Evolutionary conservation across 2,888 invertebrate species (phyloP).

Genomic region (Temnothorax ravouxi): DNA sequence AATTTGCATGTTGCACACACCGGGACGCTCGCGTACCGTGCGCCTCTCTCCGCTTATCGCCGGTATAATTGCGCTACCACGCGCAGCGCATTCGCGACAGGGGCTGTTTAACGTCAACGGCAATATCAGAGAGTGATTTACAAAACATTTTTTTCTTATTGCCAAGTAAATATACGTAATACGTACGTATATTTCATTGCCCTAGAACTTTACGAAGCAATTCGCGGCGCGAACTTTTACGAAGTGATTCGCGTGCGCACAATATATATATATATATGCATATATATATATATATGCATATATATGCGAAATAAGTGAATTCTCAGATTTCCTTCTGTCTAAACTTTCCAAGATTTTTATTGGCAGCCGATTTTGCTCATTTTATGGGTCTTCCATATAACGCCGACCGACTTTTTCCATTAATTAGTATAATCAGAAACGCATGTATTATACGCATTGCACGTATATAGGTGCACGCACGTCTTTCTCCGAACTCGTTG

Average conservation of each 20-base stretch:
- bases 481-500: not conserved
- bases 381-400: not conserved
- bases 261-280: not conserved
- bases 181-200: not conserved
- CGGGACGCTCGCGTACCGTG: conserved; percentile 9
- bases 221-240: not conserved
- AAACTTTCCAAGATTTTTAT: not conserved
- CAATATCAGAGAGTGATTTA: conserved; percentile 28
- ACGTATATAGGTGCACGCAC: not conserved
- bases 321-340: not conserved
- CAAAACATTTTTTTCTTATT: conserved; percentile 38
- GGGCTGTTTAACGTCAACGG: conserved; percentile 33
- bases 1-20: conserved; percentile 50
- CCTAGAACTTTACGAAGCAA: not conserved
- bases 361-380: not conserved
- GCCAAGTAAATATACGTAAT: not conserved
- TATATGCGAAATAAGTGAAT: not conserved
- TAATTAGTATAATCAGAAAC: conserved; percentile 33
- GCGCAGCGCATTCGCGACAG: conserved; percentile 21
- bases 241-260: not conserved
- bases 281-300: not conserved
- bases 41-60: conserved; percentile 41
- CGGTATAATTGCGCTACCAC: conserved; percentile 12
- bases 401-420: not conserved
- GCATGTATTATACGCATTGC: not conserved